Conservation (phyloP, 1,140 invertebrate genomes). For the Bombus superbus region DNA sequence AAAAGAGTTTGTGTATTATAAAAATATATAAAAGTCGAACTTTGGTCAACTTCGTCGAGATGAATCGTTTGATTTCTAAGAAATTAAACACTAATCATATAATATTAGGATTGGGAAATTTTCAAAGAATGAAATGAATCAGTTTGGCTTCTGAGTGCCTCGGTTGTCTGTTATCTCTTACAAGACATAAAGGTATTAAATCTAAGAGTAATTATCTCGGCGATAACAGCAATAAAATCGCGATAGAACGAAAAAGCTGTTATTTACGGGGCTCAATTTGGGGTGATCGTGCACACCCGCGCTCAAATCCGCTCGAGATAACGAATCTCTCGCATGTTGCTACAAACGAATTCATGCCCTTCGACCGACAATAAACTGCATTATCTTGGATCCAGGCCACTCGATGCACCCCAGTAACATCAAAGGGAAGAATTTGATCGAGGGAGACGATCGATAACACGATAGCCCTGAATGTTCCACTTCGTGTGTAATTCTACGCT, state of each 20-base stretch:
- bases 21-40: no score
- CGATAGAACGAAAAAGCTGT: not conserved
- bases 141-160: not conserved
- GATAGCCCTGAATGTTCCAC: constrained; percentile 16
- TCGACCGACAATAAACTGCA: constrained; percentile 47
- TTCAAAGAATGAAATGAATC: not conserved
- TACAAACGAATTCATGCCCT: constrained; percentile 53
- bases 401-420: constrained; percentile 51
- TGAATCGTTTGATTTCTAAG: not conserved
- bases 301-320: constrained; percentile 72
- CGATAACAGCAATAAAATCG: constrained; percentile 9
- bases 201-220: not conserved
- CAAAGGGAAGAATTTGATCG: constrained; percentile 61
- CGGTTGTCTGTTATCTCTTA: not conserved
- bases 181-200: not conserved
- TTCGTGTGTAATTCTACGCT: constrained; percentile 27
- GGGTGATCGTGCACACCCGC: constrained; percentile 54
- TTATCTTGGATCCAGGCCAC: constrained; percentile 37
- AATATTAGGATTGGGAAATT: not conserved
- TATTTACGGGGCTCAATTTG: constrained; percentile 13
- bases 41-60: not conserved
- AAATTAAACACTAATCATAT: not conserved
- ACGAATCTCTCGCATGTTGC: constrained; percentile 51
- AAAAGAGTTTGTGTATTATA: no score
- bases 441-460: constrained; percentile 45